These are phyloP conservation scores for Macroramphosus scolopax DNA, from an alignment of 2,797 vertebrate genomes.

Conservation along the genomic window DNA sequence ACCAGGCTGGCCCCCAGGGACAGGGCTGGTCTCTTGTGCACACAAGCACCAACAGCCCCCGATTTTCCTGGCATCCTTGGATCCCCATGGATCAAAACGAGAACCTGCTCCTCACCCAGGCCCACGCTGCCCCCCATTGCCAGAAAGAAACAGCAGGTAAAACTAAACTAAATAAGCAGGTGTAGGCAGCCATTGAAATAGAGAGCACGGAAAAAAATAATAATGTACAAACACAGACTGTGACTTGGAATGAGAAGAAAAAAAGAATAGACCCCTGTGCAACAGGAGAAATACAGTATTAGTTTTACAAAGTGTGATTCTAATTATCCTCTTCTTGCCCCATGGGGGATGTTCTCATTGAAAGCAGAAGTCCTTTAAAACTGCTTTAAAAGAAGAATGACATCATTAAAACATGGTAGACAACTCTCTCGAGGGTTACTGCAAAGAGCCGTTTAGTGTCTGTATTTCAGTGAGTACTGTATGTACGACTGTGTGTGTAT, in stretches of 20 bases:
- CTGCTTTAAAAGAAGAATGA: conserved; percentile 62
- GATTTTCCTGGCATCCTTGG: conserved; percentile 38
- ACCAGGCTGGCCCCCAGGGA: conserved; percentile 37
- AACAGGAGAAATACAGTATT: conserved; percentile 20
- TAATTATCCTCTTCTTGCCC: conserved; percentile 32
- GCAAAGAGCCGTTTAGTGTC: conserved; percentile 34
- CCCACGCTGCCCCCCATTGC: conserved; percentile 81
- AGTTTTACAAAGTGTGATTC: conserved; percentile 36
- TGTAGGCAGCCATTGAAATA: conserved; percentile 7
- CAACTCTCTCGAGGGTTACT: conserved; percentile 49
- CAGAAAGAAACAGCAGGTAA: conserved; percentile 84
- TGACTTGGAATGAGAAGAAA: background rate
- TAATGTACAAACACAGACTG: background rate
- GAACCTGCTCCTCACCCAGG: conserved; percentile 39
- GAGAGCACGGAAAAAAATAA: background rate
- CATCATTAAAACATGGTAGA: conserved; percentile 69
- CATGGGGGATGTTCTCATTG: conserved; percentile 47
- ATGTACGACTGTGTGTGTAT: conserved; percentile 14
- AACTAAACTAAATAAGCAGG: conserved; percentile 10
- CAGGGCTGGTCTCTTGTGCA: conserved; percentile 37
- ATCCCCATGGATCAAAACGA: conserved; percentile 47
- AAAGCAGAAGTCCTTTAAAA: conserved; percentile 63
- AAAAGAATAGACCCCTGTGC: conserved; percentile 1
- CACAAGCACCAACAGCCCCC: conserved; percentile 19
- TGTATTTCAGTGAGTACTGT: conserved; percentile 25